phyloP scores from a whole-genome alignment of 2,888 invertebrate genomes.

The Crematogaster levior region DNA sequence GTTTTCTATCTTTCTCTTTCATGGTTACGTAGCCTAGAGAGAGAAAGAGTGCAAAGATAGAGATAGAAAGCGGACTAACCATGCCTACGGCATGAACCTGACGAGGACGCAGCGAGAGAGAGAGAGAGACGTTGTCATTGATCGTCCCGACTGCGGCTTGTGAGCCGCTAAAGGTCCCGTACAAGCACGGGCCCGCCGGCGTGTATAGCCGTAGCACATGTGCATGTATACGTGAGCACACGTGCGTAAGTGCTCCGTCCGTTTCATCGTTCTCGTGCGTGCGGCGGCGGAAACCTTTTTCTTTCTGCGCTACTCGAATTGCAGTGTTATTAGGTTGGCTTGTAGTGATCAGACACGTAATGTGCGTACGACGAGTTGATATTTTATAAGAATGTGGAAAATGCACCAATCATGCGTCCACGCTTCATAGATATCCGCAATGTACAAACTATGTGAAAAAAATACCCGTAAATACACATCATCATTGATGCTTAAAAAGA shows the following conservation, averaged over 20 bases:
- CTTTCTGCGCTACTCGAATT: constrained; percentile 38
- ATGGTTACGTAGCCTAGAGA: constrained; percentile 54
- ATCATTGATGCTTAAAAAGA: neutral
- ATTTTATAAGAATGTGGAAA: constrained; percentile 27
- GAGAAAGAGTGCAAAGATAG: constrained; percentile 61
- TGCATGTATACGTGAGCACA: constrained; percentile 55
- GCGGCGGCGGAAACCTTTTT: constrained; percentile 36
- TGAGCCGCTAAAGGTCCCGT: constrained; percentile 85
- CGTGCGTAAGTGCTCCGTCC: constrained; percentile 66
- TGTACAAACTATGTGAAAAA: neutral
- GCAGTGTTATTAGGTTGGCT: constrained; percentile 45
- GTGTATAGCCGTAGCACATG: constrained; percentile 48
- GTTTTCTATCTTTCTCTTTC: constrained; percentile 24
- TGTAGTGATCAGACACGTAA: constrained; percentile 31
- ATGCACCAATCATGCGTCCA: neutral
- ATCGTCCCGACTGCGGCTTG: constrained; percentile 83
- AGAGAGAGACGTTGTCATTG: constrained; percentile 84
- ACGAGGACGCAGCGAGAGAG: constrained; percentile 69
- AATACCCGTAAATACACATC: neutral
- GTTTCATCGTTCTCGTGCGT: constrained; percentile 63
- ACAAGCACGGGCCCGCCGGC: constrained; percentile 82
- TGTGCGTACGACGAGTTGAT: neutral
- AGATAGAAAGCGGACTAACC: constrained; percentile 70
- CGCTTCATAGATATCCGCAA: neutral
- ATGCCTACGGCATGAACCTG: constrained; percentile 67